A percentile compares a stretch with the other conserved stretches of the same genome.
phyloP scores from a whole-genome alignment of 2,113 vertebrate genomes.

The Microtus ochrogaster region DNA sequence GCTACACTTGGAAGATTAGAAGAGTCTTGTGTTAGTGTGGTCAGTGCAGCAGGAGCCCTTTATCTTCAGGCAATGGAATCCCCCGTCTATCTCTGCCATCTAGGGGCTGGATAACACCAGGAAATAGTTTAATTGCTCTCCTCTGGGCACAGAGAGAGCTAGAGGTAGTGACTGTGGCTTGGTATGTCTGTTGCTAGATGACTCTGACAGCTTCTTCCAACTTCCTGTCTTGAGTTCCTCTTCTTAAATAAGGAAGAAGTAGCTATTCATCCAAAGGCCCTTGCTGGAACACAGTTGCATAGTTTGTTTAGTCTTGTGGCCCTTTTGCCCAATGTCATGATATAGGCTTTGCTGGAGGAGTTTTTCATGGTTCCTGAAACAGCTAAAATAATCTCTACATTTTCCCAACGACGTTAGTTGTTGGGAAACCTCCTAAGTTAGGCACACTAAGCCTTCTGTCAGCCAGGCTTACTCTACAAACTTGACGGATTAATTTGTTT shows the following conservation, averaged over 20 bases:
- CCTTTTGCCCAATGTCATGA: neutral
- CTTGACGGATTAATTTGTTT: neutral
- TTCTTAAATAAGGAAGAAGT: conserved; percentile 36
- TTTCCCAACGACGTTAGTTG: neutral
- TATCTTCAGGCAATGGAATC: neutral
- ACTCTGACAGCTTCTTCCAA: conserved; percentile 14
- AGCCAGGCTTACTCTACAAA: neutral
- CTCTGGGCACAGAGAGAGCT: neutral
- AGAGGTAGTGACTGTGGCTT: neutral
- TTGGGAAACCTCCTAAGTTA: neutral
- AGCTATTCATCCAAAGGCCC: neutral
- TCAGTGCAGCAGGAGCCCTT: neutral
- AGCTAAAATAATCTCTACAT: neutral
- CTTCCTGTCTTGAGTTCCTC: conserved; percentile 52
- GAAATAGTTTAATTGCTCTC: conserved; percentile 56
- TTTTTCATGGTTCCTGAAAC: neutral
- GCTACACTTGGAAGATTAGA: neutral
- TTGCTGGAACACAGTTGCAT: neutral
- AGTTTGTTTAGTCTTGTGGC: conserved; percentile 2
- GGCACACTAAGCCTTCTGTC: neutral
- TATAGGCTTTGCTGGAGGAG: neutral
- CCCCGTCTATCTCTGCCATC: conserved; percentile 9
- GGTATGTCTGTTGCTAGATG: neutral
- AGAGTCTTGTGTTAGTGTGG: neutral
- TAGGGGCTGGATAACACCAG: neutral